phyloP scores from a whole-genome alignment of 2,113 vertebrate species.

The Spizaetus ornatus region DNA sequence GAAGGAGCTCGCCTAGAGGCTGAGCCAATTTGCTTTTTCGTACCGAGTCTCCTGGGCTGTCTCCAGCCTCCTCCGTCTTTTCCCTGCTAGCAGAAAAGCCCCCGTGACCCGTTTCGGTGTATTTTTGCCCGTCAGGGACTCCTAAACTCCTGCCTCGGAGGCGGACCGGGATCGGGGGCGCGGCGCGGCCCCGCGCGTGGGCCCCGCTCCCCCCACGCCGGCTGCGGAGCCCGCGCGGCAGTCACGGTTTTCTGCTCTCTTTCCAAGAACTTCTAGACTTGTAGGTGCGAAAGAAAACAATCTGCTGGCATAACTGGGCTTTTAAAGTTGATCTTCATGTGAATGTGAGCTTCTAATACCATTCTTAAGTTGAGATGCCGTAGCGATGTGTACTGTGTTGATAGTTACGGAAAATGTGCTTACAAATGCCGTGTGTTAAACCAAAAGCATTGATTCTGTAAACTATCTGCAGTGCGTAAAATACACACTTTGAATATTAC shows the following conservation, averaged over 20 bases:
- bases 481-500: no score
- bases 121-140: neutral
- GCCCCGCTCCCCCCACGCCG: no score
- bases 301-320: neutral
- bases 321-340: neutral
- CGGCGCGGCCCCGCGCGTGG: no score
- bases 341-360: neutral
- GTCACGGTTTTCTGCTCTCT: no score
- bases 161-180: no score
- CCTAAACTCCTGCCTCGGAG: accelerated
- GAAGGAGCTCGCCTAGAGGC: accelerated
- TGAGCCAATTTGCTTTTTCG: accelerated
- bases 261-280: neutral
- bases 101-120: neutral
- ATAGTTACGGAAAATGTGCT: neutral
- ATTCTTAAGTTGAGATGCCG: no score
- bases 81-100: neutral
- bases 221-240: no score
- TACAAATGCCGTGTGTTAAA: neutral
- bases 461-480: neutral
- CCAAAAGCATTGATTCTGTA: neutral
- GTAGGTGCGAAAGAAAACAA: no score
- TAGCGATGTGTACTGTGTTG: no score
- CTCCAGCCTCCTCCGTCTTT: accelerated
- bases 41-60: no score